phyloP scores from a whole-genome alignment of 2,113 vertebrate species.

The Climacteris rufus region DNA sequence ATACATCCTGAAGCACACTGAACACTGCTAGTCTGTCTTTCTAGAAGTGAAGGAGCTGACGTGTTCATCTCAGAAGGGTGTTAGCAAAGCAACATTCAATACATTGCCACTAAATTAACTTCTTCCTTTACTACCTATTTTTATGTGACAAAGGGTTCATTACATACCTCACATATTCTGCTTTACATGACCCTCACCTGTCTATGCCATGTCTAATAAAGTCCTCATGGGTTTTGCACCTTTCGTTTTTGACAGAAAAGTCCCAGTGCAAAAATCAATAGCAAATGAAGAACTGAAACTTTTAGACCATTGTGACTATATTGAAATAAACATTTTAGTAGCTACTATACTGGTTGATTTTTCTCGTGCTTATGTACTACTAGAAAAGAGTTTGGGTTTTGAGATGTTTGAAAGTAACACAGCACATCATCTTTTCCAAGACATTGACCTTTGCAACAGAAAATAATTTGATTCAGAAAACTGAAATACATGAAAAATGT shows the following conservation, averaged over 20 bases:
- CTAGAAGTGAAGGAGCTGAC: rapidly evolving
- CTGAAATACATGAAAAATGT: background rate
- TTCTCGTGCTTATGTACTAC: background rate
- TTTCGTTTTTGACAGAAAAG: background rate
- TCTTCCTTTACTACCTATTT: background rate
- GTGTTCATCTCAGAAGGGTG: background rate
- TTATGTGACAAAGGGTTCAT: background rate
- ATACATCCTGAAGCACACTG: background rate
- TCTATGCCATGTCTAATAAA: background rate
- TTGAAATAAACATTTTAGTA: background rate
- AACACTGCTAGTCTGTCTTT: background rate
- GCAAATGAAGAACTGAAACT: background rate
- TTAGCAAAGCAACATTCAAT: background rate
- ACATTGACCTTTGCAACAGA: background rate
- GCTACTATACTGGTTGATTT: background rate
- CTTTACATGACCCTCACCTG: background rate
- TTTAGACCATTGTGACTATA: background rate
- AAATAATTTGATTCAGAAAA: background rate
- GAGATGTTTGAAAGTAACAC: background rate
- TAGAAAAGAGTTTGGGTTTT: background rate
- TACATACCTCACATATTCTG: background rate
- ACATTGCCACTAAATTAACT: background rate
- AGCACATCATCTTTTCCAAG: background rate
- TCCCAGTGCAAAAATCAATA: background rate
- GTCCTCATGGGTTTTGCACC: background rate